Evolutionary conservation across 2,888 invertebrate genomes (phyloP).

Genomic region (Caenorhabditis sinica): DNA sequence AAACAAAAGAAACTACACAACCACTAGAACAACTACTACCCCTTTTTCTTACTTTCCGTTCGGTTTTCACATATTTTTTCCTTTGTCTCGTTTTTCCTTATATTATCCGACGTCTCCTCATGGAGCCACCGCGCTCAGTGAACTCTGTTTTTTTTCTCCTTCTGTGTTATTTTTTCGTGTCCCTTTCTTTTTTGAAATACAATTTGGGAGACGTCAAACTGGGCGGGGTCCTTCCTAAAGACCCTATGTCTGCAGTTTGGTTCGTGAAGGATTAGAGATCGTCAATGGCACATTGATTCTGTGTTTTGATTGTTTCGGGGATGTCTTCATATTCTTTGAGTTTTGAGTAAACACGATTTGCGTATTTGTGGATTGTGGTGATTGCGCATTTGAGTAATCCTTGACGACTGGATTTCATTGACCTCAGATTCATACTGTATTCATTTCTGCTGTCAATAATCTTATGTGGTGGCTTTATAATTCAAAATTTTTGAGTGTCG

Average conservation of each 20-base stretch:
- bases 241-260: constrained; percentile 7
- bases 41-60: neutral
- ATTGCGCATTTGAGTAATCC: neutral
- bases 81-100: constrained; percentile 19
- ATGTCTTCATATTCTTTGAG: neutral
- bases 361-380: neutral
- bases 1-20: constrained; percentile 32
- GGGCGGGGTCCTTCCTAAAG: constrained; percentile 12
- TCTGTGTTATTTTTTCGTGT: constrained; percentile 11
- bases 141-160: constrained; percentile 47
- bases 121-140: constrained; percentile 23
- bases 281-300: neutral
- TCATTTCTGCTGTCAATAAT: too few species aligned
- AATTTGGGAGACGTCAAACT: constrained; percentile 54
- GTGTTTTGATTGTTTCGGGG: constrained; percentile 7
- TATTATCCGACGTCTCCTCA: constrained; percentile 34
- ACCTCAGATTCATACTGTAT: too few species aligned
- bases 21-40: constrained; percentile 12
- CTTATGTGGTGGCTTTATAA: too few species aligned
- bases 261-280: constrained; percentile 26
- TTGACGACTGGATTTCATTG: too few species aligned
- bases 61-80: neutral
- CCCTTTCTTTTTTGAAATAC: constrained; percentile 39
- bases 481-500: too few species aligned
- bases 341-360: neutral